phyloP scores from a whole-genome alignment of 2,888 invertebrate genomes.

The Taphrorychus bicolor region DNA sequence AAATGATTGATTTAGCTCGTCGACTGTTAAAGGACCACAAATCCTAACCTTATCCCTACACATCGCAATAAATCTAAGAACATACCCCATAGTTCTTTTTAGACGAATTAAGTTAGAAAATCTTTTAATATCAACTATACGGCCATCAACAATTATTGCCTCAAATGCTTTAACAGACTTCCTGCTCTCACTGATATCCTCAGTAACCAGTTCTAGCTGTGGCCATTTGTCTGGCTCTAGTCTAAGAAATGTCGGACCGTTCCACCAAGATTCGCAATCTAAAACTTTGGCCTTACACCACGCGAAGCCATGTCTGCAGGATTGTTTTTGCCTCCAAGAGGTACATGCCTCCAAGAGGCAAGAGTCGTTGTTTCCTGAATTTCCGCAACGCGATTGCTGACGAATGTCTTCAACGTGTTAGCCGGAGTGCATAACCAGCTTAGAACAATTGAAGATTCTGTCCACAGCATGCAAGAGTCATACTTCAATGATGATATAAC shows the following conservation, averaged over 20 bases:
- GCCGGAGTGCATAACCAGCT: background rate
- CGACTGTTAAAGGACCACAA: no score
- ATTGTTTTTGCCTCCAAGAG: background rate
- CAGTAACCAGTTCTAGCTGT: background rate
- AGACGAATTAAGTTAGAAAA: background rate
- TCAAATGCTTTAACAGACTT: no score
- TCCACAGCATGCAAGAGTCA: conserved; percentile 7
- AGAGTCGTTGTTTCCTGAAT: background rate
- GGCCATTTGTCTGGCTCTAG: background rate
- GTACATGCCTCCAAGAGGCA: background rate
- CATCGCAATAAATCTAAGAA: background rate
- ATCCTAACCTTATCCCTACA: no score
- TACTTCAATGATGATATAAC: background rate
- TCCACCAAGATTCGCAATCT: background rate
- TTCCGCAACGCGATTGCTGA: background rate
- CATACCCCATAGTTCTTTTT: background rate
- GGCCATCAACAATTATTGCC: background rate
- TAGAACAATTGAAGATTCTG: conserved; percentile 12
- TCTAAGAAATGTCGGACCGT: background rate
- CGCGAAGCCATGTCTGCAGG: background rate
- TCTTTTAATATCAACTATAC: background rate
- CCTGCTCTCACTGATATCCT: no score
- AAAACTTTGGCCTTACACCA: background rate
- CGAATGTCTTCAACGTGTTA: background rate
- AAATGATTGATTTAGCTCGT: no score